Conservation (phyloP, 2,888 invertebrate genomes). For the Electrophaes corylata region DNA sequence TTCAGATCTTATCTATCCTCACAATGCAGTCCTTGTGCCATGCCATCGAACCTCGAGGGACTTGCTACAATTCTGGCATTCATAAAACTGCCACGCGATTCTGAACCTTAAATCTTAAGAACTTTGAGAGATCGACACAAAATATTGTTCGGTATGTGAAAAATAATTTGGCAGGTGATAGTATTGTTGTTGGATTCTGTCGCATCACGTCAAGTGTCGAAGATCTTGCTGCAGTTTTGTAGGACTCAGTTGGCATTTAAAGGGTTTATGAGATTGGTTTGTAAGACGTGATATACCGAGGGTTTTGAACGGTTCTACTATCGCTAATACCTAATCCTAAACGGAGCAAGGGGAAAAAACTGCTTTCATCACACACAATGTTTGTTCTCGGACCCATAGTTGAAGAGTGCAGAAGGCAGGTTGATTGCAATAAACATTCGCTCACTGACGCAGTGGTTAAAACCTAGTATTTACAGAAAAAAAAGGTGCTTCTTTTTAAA, state of each 20-base stretch:
- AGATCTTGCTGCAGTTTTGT: conserved; percentile 16
- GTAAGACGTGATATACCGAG: neutral
- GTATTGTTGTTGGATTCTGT: conserved; percentile 38
- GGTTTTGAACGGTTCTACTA: neutral
- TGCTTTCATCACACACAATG: no score
- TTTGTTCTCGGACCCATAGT: no score
- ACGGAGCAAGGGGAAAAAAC: no score
- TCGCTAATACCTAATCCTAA: no score
- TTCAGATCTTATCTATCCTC: conserved; percentile 66
- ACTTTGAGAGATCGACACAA: conserved; percentile 26
- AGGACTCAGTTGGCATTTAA: conserved; percentile 4
- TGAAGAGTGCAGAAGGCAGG: no score
- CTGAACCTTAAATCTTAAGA: conserved; percentile 37
- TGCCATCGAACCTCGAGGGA: conserved; percentile 56
- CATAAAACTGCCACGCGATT: conserved; percentile 36
- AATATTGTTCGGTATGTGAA: conserved; percentile 37
- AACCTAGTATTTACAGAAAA: no score
- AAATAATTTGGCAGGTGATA: conserved; percentile 20
- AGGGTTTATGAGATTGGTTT: neutral
- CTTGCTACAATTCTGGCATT: conserved; percentile 32
- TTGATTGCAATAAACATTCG: no score
- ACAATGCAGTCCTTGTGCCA: conserved; percentile 57
- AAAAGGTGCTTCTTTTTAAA: no score
- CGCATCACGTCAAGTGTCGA: conserved; percentile 28
- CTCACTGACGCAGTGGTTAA: no score